Conservation (phyloP, 1,140 invertebrate species). For the Harpegnathos saltator region DNA sequence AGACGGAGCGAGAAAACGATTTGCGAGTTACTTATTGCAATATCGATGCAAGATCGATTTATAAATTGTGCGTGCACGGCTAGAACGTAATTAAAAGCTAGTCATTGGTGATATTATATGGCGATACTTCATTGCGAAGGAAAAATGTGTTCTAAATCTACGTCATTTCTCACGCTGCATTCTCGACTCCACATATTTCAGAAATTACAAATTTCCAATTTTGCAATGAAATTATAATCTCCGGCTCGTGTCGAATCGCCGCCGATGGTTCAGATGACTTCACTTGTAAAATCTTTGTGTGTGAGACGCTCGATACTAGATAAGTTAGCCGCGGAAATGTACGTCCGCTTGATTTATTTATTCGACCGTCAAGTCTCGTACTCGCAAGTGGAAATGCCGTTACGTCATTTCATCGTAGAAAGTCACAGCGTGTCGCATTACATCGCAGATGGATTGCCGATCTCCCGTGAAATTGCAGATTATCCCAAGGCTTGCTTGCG, state of each 20-base stretch:
- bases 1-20: not conserved
- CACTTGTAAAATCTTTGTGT: slow-evolving; percentile 4
- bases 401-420: slow-evolving; percentile 54
- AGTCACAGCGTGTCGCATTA: slow-evolving; percentile 38
- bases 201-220: slow-evolving; percentile 25
- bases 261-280: slow-evolving; percentile 23
- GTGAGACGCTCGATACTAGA: slow-evolving; percentile 16
- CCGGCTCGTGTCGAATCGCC: slow-evolving; percentile 5
- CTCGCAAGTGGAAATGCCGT: slow-evolving; percentile 34
- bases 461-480: slow-evolving; percentile 46
- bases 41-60: too few species aligned
- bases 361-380: slow-evolving; percentile 29
- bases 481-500: slow-evolving; percentile 10
- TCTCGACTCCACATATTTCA: not conserved
- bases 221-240: slow-evolving; percentile 4
- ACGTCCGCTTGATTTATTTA: slow-evolving; percentile 31
- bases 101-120: slow-evolving; percentile 4
- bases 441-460: slow-evolving; percentile 20
- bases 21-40: not conserved
- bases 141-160: not conserved
- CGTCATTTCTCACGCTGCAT: not conserved
- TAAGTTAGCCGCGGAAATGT: not conserved
- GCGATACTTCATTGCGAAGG: not conserved
- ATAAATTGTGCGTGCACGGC: not conserved
- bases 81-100: not conserved